Evolutionary conservation across 2,888 invertebrate genomes (phyloP), one percentile per base, ranked within the genome.

Genomic region (Ornithoptera alexandrae): DNA sequence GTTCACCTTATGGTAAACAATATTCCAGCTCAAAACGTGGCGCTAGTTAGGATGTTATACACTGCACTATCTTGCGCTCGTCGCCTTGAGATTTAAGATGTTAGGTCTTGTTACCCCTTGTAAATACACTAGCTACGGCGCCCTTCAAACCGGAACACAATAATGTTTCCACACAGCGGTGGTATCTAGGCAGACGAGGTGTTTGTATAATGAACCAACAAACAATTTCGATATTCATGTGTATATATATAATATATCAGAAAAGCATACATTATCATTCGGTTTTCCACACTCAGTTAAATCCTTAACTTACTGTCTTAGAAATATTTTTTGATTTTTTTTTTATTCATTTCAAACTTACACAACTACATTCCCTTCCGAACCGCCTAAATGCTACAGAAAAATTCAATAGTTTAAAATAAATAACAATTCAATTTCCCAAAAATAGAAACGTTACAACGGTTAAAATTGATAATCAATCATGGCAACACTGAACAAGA

Each of bases 241-340:
- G 56, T 64, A 39, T 56, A 68, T 66, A 50, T 50, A 50, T 50
- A 50, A 50, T 50, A 58, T 62, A 84, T 78, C 78, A 81, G 85
- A 85, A 85, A 87, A 85, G 84, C 87, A 86, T 86, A 87, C 86
- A 85, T 80, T 74, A 72, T 75, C 78, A 80, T 80, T 75, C 74
- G 74, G 66, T 73, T 70, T 73, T 2, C n/a, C 72, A 75, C 75
- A 73, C 73, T 68, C 68, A 72, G 67, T 73, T 73, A 64, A 74
- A 68, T 72, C 72, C 71, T 75, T 73, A 75, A 22, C 62, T 68
- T 64, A 53, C 67, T 70, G 15, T 62, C 65, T 69, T 65, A 69
- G 61, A 69, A 69, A 69, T 69, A 65, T 65, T 65, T 69, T 24
- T 24, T 24, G 24, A 24, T 24, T 24, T 30, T 30, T 30, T 30